Evolutionary conservation across 2,888 invertebrate species (phyloP).

Genomic region (Lasioglossum lativentre): DNA sequence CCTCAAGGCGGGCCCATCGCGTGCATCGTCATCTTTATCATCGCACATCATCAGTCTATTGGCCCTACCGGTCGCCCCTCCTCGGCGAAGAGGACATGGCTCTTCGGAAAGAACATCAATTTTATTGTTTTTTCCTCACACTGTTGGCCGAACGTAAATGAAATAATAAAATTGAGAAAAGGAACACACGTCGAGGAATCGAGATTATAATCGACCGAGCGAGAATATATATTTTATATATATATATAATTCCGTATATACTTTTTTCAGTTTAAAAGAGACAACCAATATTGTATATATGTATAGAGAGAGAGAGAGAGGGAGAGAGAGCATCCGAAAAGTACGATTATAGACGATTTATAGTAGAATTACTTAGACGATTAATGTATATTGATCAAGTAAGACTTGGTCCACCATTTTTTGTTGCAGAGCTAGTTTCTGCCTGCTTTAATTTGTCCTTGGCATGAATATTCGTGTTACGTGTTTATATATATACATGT

Average conservation of each 20-base stretch:
- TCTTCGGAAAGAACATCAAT: constrained; percentile 85
- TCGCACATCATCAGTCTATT: constrained; percentile 82
- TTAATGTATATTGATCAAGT: constrained; percentile 84
- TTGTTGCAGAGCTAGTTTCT: constrained; percentile 40
- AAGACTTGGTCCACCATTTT: constrained; percentile 80
- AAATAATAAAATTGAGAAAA: constrained; percentile 75
- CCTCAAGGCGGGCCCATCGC: constrained; percentile 80
- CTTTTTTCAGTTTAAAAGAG: constrained; percentile 68
- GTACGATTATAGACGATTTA: constrained; percentile 65
- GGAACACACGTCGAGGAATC: constrained; percentile 72
- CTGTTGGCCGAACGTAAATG: constrained; percentile 74
- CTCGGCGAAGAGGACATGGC: constrained; percentile 84
- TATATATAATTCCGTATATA: constrained; percentile 19
- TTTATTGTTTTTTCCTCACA: constrained; percentile 77
- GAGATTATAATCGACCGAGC: constrained; percentile 63
- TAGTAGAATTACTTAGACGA: constrained; percentile 41
- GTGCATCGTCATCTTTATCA: constrained; percentile 80
- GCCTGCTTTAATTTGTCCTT: constrained; percentile 43
- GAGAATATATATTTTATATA: constrained; percentile 49
- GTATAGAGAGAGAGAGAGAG: not conserved
- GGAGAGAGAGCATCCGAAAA: constrained; percentile 68
- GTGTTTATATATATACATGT: constrained; percentile 10
- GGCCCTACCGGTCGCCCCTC: constrained; percentile 84
- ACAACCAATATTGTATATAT: constrained; percentile 71
- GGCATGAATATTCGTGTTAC: constrained; percentile 35